A percentile compares a stretch with the other conserved stretches of the same genome.
phyloP scores from a whole-genome alignment of 2,888 invertebrate genomes.

The Ichneumoninae sp. region DNA sequence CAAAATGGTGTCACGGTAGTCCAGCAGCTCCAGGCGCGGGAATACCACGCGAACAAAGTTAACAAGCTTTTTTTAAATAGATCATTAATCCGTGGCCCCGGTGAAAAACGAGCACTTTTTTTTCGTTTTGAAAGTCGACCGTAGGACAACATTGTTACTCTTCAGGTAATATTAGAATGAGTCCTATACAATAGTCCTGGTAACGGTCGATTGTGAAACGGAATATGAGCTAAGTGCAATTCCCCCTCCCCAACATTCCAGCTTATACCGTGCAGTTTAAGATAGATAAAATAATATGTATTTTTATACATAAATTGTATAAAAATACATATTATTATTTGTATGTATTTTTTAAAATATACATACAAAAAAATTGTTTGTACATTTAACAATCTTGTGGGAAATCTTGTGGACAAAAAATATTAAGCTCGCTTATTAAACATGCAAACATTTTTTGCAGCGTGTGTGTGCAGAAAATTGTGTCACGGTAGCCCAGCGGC shows the following conservation, averaged over 20 bases:
- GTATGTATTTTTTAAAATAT: no score
- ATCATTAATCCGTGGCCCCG: background rate
- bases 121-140: slow-evolving; percentile 3
- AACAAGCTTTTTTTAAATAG: background rate
- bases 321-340: no score
- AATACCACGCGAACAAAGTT: no score
- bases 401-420: background rate
- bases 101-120: background rate
- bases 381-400: background rate
- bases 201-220: no score
- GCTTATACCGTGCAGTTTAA: no score
- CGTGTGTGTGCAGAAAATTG: background rate
- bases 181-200: background rate
- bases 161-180: background rate
- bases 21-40: background rate
- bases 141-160: background rate
- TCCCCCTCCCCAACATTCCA: no score
- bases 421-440: background rate
- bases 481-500: background rate
- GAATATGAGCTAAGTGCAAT: no score
- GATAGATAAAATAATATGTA: background rate
- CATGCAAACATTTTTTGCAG: background rate
- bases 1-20: background rate
- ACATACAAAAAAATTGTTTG: background rate
- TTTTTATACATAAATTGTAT: no score